Base-by-base conservation (phyloP, 2,888 invertebrate species). In the Cheilosia urbana region DNA sequence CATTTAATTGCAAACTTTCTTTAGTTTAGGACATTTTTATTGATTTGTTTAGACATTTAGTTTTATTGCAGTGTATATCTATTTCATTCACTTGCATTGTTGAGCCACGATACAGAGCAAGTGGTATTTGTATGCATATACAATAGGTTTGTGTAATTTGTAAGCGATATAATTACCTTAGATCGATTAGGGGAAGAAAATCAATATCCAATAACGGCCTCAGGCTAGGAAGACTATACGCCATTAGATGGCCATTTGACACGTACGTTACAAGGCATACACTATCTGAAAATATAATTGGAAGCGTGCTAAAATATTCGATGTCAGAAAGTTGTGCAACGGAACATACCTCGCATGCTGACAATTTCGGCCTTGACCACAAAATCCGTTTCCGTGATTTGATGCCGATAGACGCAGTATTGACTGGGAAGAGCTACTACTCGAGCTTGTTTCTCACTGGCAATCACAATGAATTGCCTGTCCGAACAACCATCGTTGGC, bases 141-240 rank as follows among this genome's bases (percentile, higher is more conserved):
- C 57, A 53, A 65, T 55, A 37, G 47, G 47, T 21, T 13, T 34
- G 30, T 58, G 9, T n/a, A 13, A 30, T 47, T 51, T 27, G 7
- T 45, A 13, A 42, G 11, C 17, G 66, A 45, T 47, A 51, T 53
- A 51, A 83, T 78, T 94, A 98, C 98, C 98, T 98, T 93, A 98
- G 95, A 93, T 98, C 98, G 88, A 97, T 95, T 88, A 98, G 95
- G 87, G 98, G 98, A 90, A 99, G 95, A 94, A 99, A 98, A 93
- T 98, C 98, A 87, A 97, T 95, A 93, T 98, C 97, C 90, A 98
- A 94, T 88, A 99, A 95, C 89, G 96, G 96, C 93, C 97, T 96
- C 90, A 99, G 95, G 92, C 98, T 98, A 85, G 99, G 99, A 93
- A 99, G 94, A 93, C 98, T 98, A 94, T 98, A 97, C 87, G 98